Evolutionary conservation across 2,113 vertebrate species (phyloP).

Genomic region (Eulemur rufifrons): DNA sequence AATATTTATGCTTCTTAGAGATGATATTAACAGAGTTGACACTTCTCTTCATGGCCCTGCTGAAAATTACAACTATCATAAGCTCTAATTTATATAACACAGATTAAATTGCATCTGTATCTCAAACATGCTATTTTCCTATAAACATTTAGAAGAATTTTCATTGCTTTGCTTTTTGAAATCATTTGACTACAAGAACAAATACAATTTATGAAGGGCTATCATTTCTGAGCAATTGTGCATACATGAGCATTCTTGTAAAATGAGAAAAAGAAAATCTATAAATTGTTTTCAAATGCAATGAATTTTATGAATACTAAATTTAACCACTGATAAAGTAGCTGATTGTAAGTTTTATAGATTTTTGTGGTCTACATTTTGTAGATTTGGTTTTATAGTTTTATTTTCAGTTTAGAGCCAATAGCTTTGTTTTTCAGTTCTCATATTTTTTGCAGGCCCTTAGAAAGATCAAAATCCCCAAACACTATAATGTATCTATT

Average conservation of each 20-base stretch:
- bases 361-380: constrained; percentile 19
- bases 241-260: constrained; percentile 20
- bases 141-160: constrained; percentile 40
- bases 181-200: constrained; percentile 47
- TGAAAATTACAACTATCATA: not conserved
- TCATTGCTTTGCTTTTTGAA: constrained; percentile 47
- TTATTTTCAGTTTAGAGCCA: constrained; percentile 7
- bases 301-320: constrained; percentile 50
- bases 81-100: not conserved
- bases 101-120: not conserved
- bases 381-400: constrained; percentile 17
- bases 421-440: not conserved
- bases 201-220: constrained; percentile 18
- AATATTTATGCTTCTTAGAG: not conserved
- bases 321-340: not conserved
- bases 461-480: not conserved
- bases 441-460: not conserved
- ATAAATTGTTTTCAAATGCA: constrained; percentile 47
- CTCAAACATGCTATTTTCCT: constrained; percentile 16
- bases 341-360: not conserved
- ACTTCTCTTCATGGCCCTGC: not conserved
- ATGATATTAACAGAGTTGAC: not conserved
- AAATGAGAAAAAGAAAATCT: constrained; percentile 60
- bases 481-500: not conserved
- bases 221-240: constrained; percentile 39